A percentile compares a stretch with the other conserved stretches of the same genome.
Evolutionary conservation across 2,888 invertebrate species (phyloP).

Genomic region (Acanthoscelides obtectus): DNA sequence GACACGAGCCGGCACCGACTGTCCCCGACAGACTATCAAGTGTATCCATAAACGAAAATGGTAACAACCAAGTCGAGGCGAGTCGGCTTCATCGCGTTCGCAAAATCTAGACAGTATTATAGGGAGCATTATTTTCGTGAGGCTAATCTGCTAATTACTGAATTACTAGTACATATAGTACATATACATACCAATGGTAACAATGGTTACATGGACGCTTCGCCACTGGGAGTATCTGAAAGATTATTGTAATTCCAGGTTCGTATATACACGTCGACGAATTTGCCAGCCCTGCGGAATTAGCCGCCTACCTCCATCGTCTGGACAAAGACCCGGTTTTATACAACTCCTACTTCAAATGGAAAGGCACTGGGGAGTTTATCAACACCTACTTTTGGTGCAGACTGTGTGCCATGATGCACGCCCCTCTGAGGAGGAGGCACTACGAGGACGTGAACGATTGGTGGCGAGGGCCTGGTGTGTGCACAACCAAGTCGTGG

Average conservation of each 20-base stretch:
- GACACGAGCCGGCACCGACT: too few species aligned
- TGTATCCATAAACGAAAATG: too few species aligned
- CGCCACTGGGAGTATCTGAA: too few species aligned
- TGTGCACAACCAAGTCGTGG: constrained; percentile 76
- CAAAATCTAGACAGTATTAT: too few species aligned
- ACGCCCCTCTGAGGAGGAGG: constrained; percentile 55
- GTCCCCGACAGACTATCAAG: too few species aligned
- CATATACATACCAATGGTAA: too few species aligned
- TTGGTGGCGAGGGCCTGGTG: constrained; percentile 85
- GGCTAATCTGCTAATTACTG: too few species aligned
- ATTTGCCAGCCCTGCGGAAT: constrained; percentile 78
- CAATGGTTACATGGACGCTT: too few species aligned
- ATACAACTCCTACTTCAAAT: constrained; percentile 91
- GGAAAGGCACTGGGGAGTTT: constrained; percentile 91
- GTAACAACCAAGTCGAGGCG: too few species aligned
- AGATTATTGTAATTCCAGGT: constrained; percentile 46
- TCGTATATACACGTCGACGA: constrained; percentile 96
- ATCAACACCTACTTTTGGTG: constrained; percentile 96
- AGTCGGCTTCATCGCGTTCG: too few species aligned
- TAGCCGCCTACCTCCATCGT: constrained; percentile 80
- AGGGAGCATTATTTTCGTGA: too few species aligned
- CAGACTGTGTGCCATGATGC: constrained; percentile 80
- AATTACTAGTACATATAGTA: too few species aligned
- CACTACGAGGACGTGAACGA: constrained; percentile 80
- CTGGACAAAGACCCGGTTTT: constrained; percentile 83